Evolutionary conservation across 2,797 vertebrate species (phyloP).

Genomic region (Typhlichthys eigenmanni): DNA sequence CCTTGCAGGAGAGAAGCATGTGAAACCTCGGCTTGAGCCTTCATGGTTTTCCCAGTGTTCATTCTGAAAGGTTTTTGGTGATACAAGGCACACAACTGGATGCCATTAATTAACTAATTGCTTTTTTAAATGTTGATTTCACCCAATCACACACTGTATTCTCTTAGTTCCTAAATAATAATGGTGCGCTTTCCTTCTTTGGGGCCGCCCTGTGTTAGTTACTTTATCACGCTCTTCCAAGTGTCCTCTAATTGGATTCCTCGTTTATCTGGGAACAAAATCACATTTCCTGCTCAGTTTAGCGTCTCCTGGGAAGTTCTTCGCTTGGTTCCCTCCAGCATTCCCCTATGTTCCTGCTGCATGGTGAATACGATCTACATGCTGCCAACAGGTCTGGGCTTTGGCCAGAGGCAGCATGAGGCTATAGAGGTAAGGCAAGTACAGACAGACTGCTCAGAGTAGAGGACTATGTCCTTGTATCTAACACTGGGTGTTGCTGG

Average conservation of each 20-base stretch:
- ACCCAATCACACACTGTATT: not conserved
- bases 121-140: slow-evolving; percentile 12
- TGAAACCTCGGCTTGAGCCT: slow-evolving; percentile 5
- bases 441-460: not conserved
- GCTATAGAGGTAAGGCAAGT: slow-evolving; percentile 6
- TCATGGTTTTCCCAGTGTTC: slow-evolving; percentile 8
- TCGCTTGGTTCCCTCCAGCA: slow-evolving; percentile 46
- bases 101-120: slow-evolving; percentile 10
- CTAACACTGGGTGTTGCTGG: not conserved
- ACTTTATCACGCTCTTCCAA: slow-evolving; percentile 28
- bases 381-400: slow-evolving; percentile 38
- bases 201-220: slow-evolving; percentile 11
- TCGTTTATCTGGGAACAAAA: slow-evolving; percentile 58
- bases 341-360: slow-evolving; percentile 36
- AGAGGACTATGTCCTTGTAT: not conserved
- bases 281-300: slow-evolving; percentile 52
- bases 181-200: slow-evolving; percentile 18
- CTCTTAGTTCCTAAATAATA: not conserved
- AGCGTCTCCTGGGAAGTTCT: slow-evolving; percentile 51
- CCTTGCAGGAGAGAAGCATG: slow-evolving; percentile 19
- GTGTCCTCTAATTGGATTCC: slow-evolving; percentile 63
- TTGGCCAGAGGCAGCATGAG: slow-evolving; percentile 19
- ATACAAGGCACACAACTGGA: not conserved
- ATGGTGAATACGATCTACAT: slow-evolving; percentile 25
- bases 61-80: slow-evolving; percentile 7